Percentiles rank a stretch among this genome's conserved stretches.
phyloP scores from a whole-genome alignment of 2,888 invertebrate genomes.

The Cryptocephalus primarius region DNA sequence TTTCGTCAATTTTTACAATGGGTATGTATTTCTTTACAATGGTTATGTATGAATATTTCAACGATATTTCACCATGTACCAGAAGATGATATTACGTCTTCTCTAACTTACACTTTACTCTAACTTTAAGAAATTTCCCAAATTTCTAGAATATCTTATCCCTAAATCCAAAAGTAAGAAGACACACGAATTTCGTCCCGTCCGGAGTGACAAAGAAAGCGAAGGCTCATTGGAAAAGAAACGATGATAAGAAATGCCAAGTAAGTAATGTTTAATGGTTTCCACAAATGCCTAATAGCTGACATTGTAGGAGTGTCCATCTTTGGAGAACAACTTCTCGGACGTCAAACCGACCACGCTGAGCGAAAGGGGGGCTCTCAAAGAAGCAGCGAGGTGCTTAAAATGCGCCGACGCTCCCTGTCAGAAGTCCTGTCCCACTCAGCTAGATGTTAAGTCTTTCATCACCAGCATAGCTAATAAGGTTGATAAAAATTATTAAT shows the following conservation, averaged over 20 bases:
- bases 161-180: slow-evolving; percentile 75
- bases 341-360: slow-evolving; percentile 96
- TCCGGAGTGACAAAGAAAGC: slow-evolving; percentile 74
- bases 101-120: too few species aligned
- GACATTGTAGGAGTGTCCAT: slow-evolving; percentile 48
- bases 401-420: slow-evolving; percentile 96
- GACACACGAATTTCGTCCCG: slow-evolving; percentile 69
- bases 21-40: too few species aligned
- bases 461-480: slow-evolving; percentile 94
- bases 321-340: slow-evolving; percentile 79
- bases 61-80: too few species aligned
- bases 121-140: too few species aligned
- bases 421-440: slow-evolving; percentile 97
- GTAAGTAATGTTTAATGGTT: slow-evolving; percentile 37
- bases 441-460: slow-evolving; percentile 92
- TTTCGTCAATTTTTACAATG: too few species aligned
- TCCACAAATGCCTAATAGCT: too few species aligned
- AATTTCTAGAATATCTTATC: slow-evolving; percentile 67
- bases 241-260: slow-evolving; percentile 69
- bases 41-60: too few species aligned
- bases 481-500: slow-evolving; percentile 42
- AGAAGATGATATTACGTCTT: too few species aligned
- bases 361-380: slow-evolving; percentile 88
- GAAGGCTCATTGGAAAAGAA: slow-evolving; percentile 94
- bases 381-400: slow-evolving; percentile 78